Conservation (phyloP, 2,113 vertebrate genomes). For the Zosterops pallidus region DNA sequence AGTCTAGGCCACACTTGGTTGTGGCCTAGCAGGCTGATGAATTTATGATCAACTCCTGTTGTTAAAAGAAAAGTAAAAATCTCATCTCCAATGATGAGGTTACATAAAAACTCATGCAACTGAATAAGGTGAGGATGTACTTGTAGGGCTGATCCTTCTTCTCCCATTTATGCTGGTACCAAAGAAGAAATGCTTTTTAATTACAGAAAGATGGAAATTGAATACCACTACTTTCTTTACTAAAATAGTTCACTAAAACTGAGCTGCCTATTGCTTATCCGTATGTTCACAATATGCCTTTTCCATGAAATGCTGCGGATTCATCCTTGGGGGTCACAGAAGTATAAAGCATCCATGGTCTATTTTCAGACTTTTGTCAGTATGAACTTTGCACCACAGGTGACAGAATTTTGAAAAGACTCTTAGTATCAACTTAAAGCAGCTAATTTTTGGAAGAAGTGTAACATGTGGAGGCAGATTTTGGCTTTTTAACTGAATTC, state of each 20-base stretch:
- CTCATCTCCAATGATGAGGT: not conserved
- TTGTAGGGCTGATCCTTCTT: not conserved
- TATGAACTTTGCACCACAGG: not conserved
- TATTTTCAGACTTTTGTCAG: not conserved
- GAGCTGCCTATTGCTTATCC: not conserved
- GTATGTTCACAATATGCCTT: not conserved
- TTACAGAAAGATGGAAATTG: not conserved
- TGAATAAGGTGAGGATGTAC: not conserved
- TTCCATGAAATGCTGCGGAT: not conserved
- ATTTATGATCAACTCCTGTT: not conserved
- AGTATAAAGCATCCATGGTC: not conserved
- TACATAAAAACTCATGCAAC: rapidly evolving
- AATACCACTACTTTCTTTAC: not conserved
- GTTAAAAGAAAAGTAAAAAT: not conserved
- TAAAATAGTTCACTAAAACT: not conserved
- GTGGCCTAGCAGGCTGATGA: not conserved
- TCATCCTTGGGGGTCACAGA: not conserved
- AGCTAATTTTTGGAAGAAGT: not conserved
- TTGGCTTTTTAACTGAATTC: not conserved
- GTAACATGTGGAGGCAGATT: not conserved
- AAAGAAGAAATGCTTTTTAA: not conserved
- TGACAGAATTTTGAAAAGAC: not conserved
- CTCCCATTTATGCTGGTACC: not conserved
- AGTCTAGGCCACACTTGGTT: not conserved
- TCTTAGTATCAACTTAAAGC: not conserved